Conservation (phyloP, 2,888 invertebrate species). For the Epirrhoe alternata region DNA sequence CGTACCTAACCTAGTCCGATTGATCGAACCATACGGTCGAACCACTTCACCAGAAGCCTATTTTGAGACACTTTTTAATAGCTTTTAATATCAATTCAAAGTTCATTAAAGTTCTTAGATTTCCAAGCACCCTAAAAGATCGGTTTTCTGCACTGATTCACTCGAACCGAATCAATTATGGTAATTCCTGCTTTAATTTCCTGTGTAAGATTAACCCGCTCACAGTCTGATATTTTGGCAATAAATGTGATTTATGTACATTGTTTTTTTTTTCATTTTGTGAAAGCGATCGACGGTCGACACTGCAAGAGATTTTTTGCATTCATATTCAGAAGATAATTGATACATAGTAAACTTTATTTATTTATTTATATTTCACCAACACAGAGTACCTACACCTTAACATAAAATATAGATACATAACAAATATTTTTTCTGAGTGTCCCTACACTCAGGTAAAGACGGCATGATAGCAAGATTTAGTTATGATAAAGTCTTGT, state of each 20-base stretch:
- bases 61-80: constrained; percentile 36
- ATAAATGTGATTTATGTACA: constrained; percentile 79
- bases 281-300: constrained; percentile 27
- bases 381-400: too few species aligned
- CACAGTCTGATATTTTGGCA: constrained; percentile 50
- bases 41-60: neutral
- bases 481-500: too few species aligned
- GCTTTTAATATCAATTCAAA: constrained; percentile 56
- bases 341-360: too few species aligned
- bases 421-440: too few species aligned
- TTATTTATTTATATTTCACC: too few species aligned
- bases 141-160: constrained; percentile 79
- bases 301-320: too few species aligned
- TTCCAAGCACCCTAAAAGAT: constrained; percentile 64
- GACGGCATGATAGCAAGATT: too few species aligned
- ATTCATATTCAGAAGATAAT: neutral
- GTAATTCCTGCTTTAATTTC: constrained; percentile 83
- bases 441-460: too few species aligned
- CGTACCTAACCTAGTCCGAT: too few species aligned
- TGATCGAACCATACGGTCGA: too few species aligned
- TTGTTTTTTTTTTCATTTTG: constrained; percentile 55
- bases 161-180: constrained; percentile 83
- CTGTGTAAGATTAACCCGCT: constrained; percentile 78
- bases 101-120: constrained; percentile 64
- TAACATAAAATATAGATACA: too few species aligned